Evolutionary conservation across 2,888 invertebrate genomes (phyloP), one percentile per base, ranked within the genome.

Genomic region (Orchesellides sinensis): DNA sequence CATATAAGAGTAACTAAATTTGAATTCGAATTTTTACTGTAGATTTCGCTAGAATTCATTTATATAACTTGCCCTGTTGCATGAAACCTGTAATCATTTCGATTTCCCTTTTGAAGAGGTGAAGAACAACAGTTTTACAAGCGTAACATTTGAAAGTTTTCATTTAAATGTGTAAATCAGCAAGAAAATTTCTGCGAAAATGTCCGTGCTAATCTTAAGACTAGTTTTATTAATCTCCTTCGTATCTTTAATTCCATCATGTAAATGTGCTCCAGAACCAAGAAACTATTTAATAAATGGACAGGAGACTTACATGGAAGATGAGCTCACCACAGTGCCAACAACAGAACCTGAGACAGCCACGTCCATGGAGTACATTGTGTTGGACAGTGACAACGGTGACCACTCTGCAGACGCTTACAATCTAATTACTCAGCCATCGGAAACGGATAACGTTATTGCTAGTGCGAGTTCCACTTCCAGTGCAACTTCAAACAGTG

Each of bases 71-170:
- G 21, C 12, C n/a, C 21, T 23, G 8, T 27, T 56, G n/a, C 40
- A 1, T 14, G 29, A 23, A 29, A 61, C 59, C 32, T 77, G 77
- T 61, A 78, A 78, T 69, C 78, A 78, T 78, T 78, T 61, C 61
- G 47, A 69, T 78, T 78, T 78, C 78, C 35, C 78, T 78, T 78
- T 78, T 21, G 65, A 49, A 61, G 45, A 35, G 8, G 49, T 25
- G 10, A 69, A 56, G 40, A 61, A 45, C 17, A 47, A 47, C 17
- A 47, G 17, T 12, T 35, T 35, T 12, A 17, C 49, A 2, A 49
- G 21, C 14, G 23, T 5, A 56, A n/a, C 2, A 5, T n/a, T 23
- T 54, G n/a, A 23, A 56, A 56, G 56, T 56, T 14, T 1, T 5
- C 49, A 49, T 49, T 49, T 25, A 56, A 25, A 56, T 17, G 2